These are phyloP conservation scores for Hemithea aestivaria DNA, from an alignment of 2,888 invertebrate species.

Conservation along the genomic window DNA sequence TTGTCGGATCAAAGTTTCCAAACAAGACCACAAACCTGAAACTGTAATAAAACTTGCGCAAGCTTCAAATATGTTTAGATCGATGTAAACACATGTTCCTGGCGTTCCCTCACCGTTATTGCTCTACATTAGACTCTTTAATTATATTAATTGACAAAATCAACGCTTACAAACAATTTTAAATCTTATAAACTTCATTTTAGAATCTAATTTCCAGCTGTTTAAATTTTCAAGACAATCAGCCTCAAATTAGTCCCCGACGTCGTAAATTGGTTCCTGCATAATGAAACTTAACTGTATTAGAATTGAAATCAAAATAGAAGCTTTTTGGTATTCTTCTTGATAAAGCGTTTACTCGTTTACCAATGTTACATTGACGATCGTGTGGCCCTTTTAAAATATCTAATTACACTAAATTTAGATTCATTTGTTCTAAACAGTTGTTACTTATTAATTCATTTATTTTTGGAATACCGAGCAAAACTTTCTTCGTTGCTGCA, in stretches of 20 bases:
- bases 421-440: not conserved
- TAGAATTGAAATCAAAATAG: slow-evolving; percentile 5
- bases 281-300: slow-evolving; percentile 6
- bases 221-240: slow-evolving; percentile 2
- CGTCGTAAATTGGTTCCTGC: slow-evolving; percentile 1
- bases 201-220: slow-evolving; percentile 19
- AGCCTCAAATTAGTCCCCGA: slow-evolving; percentile 2
- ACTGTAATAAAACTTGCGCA: slow-evolving; percentile 49
- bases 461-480: too few species aligned
- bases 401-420: slow-evolving; percentile 44
- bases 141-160: slow-evolving; percentile 64
- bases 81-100: slow-evolving; percentile 52
- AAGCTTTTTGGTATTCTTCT: too few species aligned
- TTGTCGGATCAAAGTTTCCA: slow-evolving; percentile 22
- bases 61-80: slow-evolving; percentile 30
- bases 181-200: slow-evolving; percentile 11
- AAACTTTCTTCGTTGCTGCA: too few species aligned
- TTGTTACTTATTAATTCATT: too few species aligned
- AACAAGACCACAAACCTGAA: slow-evolving; percentile 32
- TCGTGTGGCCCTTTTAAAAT: slow-evolving; percentile 44
- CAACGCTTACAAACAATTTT: slow-evolving; percentile 5
- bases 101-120: slow-evolving; percentile 40
- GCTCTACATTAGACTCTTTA: slow-evolving; percentile 51
- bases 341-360: too few species aligned
- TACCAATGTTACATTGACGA: slow-evolving; percentile 21